These are phyloP conservation scores for Drosophila picticornis DNA, from an alignment of 2,888 invertebrate genomes.

Conservation along the genomic window DNA sequence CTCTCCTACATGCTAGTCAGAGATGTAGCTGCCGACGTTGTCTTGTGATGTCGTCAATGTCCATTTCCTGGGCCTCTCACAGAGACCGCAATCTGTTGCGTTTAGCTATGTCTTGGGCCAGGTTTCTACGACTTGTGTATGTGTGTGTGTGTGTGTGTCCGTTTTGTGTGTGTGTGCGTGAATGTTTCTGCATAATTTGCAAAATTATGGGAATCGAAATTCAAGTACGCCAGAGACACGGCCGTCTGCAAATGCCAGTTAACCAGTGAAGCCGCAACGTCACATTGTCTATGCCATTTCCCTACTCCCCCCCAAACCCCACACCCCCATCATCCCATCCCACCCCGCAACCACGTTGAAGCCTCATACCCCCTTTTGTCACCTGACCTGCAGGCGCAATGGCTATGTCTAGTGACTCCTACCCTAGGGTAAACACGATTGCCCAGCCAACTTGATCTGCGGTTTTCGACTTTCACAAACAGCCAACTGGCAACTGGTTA, in stretches of 20 bases:
- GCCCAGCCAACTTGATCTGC: conserved; percentile 66
- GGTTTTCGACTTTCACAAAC: conserved; percentile 75
- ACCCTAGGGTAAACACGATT: conserved; percentile 71
- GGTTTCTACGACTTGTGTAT: conserved; percentile 31
- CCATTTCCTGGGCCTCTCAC: conserved; percentile 65
- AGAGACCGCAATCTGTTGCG: conserved; percentile 66
- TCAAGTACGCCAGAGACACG: conserved; percentile 52
- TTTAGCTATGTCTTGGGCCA: conserved; percentile 60
- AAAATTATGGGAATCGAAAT: conserved; percentile 78
- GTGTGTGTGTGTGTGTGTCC: conserved; percentile 45
- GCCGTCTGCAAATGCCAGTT: conserved; percentile 63
- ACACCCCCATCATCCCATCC: background rate
- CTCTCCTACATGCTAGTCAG: conserved; percentile 64
- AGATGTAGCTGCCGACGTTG: conserved; percentile 45
- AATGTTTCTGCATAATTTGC: conserved; percentile 71
- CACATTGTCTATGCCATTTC: conserved; percentile 9
- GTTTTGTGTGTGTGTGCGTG: conserved; percentile 45
- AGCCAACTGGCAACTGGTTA: conserved; percentile 47
- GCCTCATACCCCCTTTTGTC: background rate
- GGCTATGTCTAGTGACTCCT: conserved; percentile 65
- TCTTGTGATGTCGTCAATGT: conserved; percentile 68
- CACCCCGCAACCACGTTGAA: background rate
- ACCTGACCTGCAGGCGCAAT: conserved; percentile 33
- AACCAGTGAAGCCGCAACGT: conserved; percentile 67
- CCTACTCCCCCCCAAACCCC: background rate